phyloP scores from a whole-genome alignment of 2,888 invertebrate species.

The Cephus rjabovi region DNA sequence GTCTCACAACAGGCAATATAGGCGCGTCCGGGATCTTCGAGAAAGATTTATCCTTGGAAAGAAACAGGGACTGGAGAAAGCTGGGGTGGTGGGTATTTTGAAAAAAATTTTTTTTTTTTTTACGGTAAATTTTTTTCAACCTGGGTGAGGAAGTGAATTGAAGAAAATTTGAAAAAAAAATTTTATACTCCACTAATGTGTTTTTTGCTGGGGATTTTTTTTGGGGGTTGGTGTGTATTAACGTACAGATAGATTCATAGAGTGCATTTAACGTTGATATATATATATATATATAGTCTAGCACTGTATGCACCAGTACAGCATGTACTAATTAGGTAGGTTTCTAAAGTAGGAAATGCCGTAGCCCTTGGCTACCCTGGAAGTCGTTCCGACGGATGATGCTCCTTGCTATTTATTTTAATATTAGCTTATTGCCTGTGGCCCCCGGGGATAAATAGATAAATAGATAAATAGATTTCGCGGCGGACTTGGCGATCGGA shows the following conservation, averaged over 20 bases:
- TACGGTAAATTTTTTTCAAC: background rate
- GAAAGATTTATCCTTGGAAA: background rate
- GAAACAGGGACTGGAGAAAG: background rate
- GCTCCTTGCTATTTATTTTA: constrained; percentile 56
- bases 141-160: background rate
- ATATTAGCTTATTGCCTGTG: constrained; percentile 61
- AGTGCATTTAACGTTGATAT: background rate
- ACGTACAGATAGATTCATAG: background rate
- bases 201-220: background rate
- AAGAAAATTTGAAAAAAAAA: background rate
- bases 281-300: background rate
- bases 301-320: background rate
- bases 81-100: background rate
- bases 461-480: constrained; percentile 65
- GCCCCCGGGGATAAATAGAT: constrained; percentile 47
- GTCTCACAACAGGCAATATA: background rate
- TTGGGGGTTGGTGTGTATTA: background rate
- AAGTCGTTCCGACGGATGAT: background rate
- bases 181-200: background rate
- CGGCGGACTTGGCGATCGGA: constrained; percentile 57
- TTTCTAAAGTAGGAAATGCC: background rate
- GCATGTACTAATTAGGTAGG: background rate
- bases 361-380: background rate
- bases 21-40: background rate
- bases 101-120: background rate